These are phyloP conservation scores for Ochropacha duplaris DNA, from an alignment of 2,888 invertebrate species.

Conservation along the genomic window DNA sequence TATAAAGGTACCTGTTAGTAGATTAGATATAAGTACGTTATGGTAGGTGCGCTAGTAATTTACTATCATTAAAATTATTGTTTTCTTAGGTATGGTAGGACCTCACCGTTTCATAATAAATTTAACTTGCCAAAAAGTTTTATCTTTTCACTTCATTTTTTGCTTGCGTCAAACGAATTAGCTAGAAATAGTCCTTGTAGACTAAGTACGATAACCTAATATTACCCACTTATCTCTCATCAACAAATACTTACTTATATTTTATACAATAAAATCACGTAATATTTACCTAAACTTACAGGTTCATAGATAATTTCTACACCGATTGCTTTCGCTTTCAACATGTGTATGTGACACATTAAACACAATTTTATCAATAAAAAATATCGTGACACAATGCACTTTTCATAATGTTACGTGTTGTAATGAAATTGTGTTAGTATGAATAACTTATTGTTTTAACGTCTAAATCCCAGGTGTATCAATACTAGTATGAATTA, in stretches of 20 bases:
- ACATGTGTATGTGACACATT: not conserved
- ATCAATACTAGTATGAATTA: slow-evolving; percentile 6
- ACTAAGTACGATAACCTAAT: no score
- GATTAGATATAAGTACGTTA: no score
- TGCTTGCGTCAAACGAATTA: no score
- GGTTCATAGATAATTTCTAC: not conserved
- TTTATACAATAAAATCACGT: not conserved
- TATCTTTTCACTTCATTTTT: no score
- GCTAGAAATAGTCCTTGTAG: no score
- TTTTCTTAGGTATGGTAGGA: no score
- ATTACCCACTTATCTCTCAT: no score
- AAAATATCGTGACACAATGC: not conserved
- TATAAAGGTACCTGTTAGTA: no score
- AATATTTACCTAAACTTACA: not conserved
- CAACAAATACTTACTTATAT: no score
- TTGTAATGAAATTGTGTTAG: not conserved
- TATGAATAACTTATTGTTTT: not conserved
- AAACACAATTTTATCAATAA: not conserved
- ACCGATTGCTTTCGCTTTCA: slow-evolving; percentile 1
- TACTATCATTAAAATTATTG: no score
- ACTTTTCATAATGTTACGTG: not conserved
- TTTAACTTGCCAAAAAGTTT: slow-evolving; percentile 1
- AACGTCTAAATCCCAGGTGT: not conserved
- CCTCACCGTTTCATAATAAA: no score
- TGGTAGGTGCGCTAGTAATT: no score